Base-by-base conservation (phyloP, 2,797 vertebrate species). In the Echeneis naucrates region DNA sequence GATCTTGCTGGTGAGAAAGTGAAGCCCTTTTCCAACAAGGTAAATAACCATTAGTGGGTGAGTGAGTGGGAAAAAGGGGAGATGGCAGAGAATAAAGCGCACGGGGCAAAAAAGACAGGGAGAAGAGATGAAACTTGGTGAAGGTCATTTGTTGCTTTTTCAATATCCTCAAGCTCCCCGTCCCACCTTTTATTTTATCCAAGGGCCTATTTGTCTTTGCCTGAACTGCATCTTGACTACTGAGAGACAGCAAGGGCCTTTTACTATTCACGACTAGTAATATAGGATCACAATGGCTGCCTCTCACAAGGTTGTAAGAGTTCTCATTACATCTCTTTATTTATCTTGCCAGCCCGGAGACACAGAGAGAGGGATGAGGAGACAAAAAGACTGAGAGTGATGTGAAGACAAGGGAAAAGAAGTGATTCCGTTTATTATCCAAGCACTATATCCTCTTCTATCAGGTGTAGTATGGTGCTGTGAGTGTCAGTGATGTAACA, bases 101-200 rank as follows among this genome's bases (percentile, higher is more conserved):
- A 30, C 32, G 38, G 26, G 19, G 32, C 7, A 37, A 83, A 65
- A 56, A 52, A 81, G 67, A 75, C 54, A 50, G 12, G 51, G 75
- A 48, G 63, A 74, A 72, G 87, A 89, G 93, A 92, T 93, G 92
- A 93, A 93, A 95, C 92, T 92, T 80, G 74, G 90, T 90, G 89
- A 92, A 93, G 94, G 94, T 94, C 93, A 95, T 94, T 92, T 93
- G 92, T 93, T 92, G 91, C 90, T 85, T 92, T 92, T 93, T 89
- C 91, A 93, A 94, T 94, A 93, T 92, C 92, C 91, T 83, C 73
- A 13, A 83, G 62, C 79, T 77, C 74, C 78, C 57, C 53, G 60
- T 82, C 55, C 61, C 68, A 84, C 76, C 77, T 89, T 91, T 90
- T 87, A 90, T 92, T 89, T 89, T 59, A 87, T 89, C 84, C 82